phyloP scores from a whole-genome alignment of 2,797 vertebrate genomes.

The Chaetophractus vellerosus region DNA sequence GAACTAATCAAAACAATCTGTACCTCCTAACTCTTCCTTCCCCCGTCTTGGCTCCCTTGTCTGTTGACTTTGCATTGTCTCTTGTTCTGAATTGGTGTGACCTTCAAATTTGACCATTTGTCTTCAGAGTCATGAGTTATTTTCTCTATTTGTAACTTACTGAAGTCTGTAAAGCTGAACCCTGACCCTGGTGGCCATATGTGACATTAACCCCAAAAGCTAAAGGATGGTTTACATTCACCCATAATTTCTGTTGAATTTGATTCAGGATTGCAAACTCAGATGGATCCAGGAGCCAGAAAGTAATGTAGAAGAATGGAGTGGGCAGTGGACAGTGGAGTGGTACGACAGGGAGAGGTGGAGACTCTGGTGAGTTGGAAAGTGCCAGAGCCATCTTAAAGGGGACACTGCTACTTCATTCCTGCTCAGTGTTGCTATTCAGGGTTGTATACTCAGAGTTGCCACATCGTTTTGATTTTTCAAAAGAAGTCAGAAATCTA shows the following conservation, averaged over 20 bases:
- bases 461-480: neutral
- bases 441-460: neutral
- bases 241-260: neutral
- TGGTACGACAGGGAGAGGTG: neutral
- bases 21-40: conserved; percentile 17
- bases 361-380: neutral
- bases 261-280: neutral
- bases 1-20: conserved; percentile 80
- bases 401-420: neutral
- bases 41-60: conserved; percentile 14
- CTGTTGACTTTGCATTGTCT: conserved; percentile 70
- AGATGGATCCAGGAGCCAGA: neutral
- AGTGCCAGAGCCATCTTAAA: neutral
- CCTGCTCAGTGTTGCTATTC: fast-evolving
- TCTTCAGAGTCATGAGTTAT: conserved; percentile 50
- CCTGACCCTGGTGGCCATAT: neutral
- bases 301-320: neutral
- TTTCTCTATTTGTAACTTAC: neutral
- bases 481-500: conserved; percentile 24
- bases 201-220: neutral
- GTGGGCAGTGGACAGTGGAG: neutral
- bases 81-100: conserved; percentile 58
- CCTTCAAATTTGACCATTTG: conserved; percentile 60
- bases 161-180: neutral
- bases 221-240: neutral